Base-by-base conservation (phyloP, 2,888 invertebrate genomes). In the Melinopterus prodromus region DNA sequence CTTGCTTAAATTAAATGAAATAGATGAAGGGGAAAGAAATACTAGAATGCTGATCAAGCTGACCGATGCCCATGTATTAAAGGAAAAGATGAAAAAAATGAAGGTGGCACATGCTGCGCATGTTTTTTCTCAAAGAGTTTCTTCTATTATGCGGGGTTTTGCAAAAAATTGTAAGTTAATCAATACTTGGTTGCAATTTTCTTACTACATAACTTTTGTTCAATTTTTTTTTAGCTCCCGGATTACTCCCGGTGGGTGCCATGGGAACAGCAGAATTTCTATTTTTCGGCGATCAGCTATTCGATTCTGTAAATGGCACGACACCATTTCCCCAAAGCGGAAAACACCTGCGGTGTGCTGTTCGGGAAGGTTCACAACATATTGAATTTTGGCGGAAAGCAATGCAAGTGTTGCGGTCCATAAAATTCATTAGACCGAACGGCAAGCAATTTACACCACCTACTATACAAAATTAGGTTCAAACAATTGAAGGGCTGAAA, bases 41-140 rank as follows among this genome's bases (percentile, higher is more conserved):
- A 77, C 74, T 7, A 77, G 53, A 38, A 71, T 79, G 36, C 70
- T 71, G 7, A 77, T 76, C 12, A 79, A 79, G 78, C 35, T 81
- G n/a, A 80, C 79, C 1, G 80, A 82, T 70, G 6, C n/a, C 1
- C 81, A 81, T 78, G 70, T 80, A 14, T 79, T 79, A 37, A 70
- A 69, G 16, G 77, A 79, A 6, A 82, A 82, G 26, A 72, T 82
- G 14, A 78, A 79, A 16, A 79, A 74, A 79, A 82, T 82, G 81
- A 81, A 81, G 38, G 81, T 81, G 12, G 74, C 74, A 70, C 7
- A 69, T n/a, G 80, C 79, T 16, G 79, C 80, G 14, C 80, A 81
- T n/a, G 71, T 80, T 15, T 82, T 82, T 53, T 76, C 74, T 35
- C 79, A 80, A n/a, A n/a, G 78, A 53, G 80, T 82, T 72, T 71